Conservation (phyloP, 2,113 vertebrate genomes). For the Seriola dumerili region DNA sequence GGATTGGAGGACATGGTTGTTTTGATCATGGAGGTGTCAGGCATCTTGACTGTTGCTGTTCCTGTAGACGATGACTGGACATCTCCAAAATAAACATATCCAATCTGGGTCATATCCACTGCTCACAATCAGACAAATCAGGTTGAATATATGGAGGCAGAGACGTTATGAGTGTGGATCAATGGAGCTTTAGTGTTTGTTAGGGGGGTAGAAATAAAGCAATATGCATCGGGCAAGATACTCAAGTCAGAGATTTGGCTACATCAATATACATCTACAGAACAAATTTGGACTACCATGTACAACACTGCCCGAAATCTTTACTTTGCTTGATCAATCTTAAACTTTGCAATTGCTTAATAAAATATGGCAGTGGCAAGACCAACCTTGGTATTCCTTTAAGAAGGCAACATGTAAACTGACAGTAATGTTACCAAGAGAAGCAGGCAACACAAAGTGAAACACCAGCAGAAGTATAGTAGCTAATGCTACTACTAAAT, state of each 20-base stretch:
- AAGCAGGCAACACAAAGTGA: neutral
- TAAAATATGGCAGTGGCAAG: too few relatives aligned
- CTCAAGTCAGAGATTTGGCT: neutral
- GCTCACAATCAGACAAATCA: neutral
- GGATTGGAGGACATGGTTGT: slow-evolving; percentile 58
- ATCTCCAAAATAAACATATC: slow-evolving; percentile 27
- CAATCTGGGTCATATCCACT: slow-evolving; percentile 23
- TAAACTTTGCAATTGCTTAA: too few relatives aligned
- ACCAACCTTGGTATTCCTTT: neutral
- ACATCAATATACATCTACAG: neutral
- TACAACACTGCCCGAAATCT: neutral
- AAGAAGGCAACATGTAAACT: neutral
- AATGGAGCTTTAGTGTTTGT: neutral
- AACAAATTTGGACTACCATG: neutral
- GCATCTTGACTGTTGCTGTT: slow-evolving; percentile 38
- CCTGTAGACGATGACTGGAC: neutral
- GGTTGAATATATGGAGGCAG: neutral
- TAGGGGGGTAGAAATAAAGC: neutral
- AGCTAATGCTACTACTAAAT: neutral
- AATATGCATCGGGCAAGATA: neutral
- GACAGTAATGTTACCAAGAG: neutral
- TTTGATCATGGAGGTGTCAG: slow-evolving; percentile 56
- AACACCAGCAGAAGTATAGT: neutral
- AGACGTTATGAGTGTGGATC: neutral
- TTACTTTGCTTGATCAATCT: too few relatives aligned